Percentiles rank a stretch among this genome's conserved stretches.
Evolutionary conservation across 2,113 vertebrate species (phyloP).

Genomic region (Hoplias malabaricus): DNA sequence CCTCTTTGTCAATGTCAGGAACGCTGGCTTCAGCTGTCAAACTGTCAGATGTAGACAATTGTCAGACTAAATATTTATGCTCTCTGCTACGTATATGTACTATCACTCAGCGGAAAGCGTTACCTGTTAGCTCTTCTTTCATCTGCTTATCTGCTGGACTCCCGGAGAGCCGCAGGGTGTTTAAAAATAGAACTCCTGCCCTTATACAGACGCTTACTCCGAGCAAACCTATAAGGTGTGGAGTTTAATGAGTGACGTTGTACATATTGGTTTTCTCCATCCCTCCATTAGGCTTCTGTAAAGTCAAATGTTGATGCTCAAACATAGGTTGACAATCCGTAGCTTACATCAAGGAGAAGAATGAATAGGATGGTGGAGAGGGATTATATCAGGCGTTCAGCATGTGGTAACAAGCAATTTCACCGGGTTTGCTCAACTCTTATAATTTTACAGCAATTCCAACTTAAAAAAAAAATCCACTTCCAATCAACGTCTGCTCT

Average conservation of each 20-base stretch:
- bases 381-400: conserved; percentile 25
- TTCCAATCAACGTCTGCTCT: too few relatives aligned
- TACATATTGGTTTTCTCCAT: neutral
- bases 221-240: neutral
- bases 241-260: neutral
- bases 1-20: conserved; percentile 10
- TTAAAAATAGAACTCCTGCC: neutral
- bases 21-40: conserved; percentile 14
- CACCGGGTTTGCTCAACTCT: too few relatives aligned
- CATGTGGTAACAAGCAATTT: too few relatives aligned
- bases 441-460: too few relatives aligned
- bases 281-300: neutral
- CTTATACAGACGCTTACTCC: neutral
- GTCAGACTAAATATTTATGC: conserved; percentile 26
- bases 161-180: neutral
- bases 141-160: neutral
- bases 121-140: neutral
- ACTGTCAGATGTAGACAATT: neutral
- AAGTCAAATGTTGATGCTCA: neutral
- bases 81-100: conserved; percentile 5
- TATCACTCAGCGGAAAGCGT: conserved; percentile 2
- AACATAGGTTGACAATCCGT: neutral
- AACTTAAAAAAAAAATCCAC: too few relatives aligned
- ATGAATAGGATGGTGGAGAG: neutral
- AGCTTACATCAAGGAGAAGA: neutral